phyloP scores from a whole-genome alignment of 64 coral and sea anemone species.

The Anthopleura sola region DNA sequence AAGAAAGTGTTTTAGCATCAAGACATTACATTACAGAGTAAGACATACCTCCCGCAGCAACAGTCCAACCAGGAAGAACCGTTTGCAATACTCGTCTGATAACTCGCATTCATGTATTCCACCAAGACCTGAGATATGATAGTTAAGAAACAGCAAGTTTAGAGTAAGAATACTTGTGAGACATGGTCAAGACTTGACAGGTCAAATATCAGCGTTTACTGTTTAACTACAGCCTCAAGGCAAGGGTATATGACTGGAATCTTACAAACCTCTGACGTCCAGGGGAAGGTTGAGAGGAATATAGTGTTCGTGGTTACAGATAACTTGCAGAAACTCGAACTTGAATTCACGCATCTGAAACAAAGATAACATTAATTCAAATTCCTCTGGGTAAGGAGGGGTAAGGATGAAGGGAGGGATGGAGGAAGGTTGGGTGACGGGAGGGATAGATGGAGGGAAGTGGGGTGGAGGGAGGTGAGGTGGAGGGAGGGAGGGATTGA shows the following conservation, averaged over 20 bases:
- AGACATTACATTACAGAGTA: too few species aligned
- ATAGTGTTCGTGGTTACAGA: slow-evolving; percentile 97
- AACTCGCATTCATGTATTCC: slow-evolving; percentile 84
- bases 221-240: too few species aligned
- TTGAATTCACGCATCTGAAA: slow-evolving; percentile 98
- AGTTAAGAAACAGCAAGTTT: neutral
- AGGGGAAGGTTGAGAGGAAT: slow-evolving; percentile 92
- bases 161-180: neutral
- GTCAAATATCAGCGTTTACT: too few species aligned
- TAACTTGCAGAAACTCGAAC: slow-evolving; percentile 89
- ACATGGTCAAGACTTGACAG: neutral
- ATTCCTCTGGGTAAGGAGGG: too few species aligned
- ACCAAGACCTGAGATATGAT: slow-evolving; percentile 51
- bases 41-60: slow-evolving; percentile 72
- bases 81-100: slow-evolving; percentile 81
- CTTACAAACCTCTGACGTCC: slow-evolving; percentile 65
- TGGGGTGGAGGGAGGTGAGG: too few species aligned
- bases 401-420: too few species aligned
- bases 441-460: too few species aligned
- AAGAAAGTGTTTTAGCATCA: too few species aligned
- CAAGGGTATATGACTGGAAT: neutral
- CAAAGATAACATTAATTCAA: neutral
- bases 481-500: too few species aligned
- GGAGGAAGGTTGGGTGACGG: too few species aligned
- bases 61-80: slow-evolving; percentile 89